phyloP scores from a whole-genome alignment of 1,140 invertebrate genomes.

The Heliconius congener region DNA sequence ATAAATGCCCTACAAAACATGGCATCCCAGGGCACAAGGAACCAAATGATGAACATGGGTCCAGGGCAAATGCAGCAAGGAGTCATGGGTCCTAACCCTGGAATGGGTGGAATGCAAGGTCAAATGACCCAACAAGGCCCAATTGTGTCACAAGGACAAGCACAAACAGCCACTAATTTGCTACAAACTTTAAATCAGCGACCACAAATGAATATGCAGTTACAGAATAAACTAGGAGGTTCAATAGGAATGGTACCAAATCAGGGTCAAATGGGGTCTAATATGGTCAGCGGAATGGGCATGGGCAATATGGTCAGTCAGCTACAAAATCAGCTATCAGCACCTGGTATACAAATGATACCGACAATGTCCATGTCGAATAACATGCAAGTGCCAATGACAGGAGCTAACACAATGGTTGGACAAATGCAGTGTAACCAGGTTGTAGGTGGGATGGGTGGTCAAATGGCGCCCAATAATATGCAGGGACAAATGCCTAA shows the following conservation, averaged over 20 bases:
- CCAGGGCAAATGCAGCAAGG: constrained; percentile 83
- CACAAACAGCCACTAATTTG: constrained; percentile 69
- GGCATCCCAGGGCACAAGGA: constrained; percentile 85
- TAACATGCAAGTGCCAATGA: constrained; percentile 69
- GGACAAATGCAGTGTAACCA: constrained; percentile 71
- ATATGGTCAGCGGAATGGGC: constrained; percentile 62
- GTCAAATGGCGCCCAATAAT: constrained; percentile 67
- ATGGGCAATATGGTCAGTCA: constrained; percentile 70
- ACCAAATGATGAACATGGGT: constrained; percentile 80
- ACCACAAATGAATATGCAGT: constrained; percentile 72
- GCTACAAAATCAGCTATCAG: constrained; percentile 61
- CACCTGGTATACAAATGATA: constrained; percentile 70
- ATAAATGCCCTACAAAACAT: constrained; percentile 93
- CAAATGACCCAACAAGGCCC: constrained; percentile 69
- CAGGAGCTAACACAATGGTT: constrained; percentile 62
- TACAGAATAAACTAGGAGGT: constrained; percentile 64
- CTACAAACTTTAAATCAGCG: constrained; percentile 71
- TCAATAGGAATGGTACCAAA: constrained; percentile 68
- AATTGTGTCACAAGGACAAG: constrained; percentile 68
- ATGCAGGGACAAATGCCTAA: constrained; percentile 71
- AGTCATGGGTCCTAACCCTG: constrained; percentile 78
- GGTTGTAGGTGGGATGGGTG: constrained; percentile 62
- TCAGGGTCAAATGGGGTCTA: constrained; percentile 69
- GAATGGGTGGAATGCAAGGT: constrained; percentile 71
- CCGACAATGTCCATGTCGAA: constrained; percentile 70